Conservation (phyloP, 1,140 invertebrate species). For the Meloidogyne exigua region DNA sequence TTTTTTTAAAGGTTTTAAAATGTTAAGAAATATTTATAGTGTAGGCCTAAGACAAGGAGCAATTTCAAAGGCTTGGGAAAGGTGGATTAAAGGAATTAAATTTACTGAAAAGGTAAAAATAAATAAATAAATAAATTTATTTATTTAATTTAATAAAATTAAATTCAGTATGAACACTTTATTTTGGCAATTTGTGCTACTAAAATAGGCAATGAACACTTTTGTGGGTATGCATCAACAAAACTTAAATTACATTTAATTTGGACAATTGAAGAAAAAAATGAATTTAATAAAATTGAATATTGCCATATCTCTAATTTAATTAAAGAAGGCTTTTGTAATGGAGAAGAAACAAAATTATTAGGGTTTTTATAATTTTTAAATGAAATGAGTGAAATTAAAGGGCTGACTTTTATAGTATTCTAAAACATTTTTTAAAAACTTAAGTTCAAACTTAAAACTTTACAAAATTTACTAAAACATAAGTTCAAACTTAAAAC, state of each 20-base stretch:
- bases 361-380: neutral
- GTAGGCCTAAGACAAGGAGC: neutral
- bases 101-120: neutral
- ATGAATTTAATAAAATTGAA: slow-evolving; percentile 1
- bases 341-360: neutral
- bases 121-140: too few relatives aligned
- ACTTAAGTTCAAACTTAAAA: too few relatives aligned
- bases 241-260: slow-evolving; percentile 3
- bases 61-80: neutral
- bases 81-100: slow-evolving; percentile 1
- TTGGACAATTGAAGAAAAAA: slow-evolving; percentile 5
- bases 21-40: neutral
- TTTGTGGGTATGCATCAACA: neutral
- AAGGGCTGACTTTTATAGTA: too few relatives aligned
- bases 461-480: too few relatives aligned
- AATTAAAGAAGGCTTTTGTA: neutral
- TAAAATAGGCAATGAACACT: neutral
- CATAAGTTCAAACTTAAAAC: too few relatives aligned
- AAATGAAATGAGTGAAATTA: too few relatives aligned
- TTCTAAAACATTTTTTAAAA: too few relatives aligned
- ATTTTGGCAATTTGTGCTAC: neutral
- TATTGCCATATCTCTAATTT: slow-evolving; percentile 1
- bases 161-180: neutral
- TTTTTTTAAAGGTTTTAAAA: neutral
- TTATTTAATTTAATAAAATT: too few relatives aligned